These are phyloP conservation scores for Falco rusticolus DNA, from an alignment of 2,797 vertebrate species.

Conservation along the genomic window DNA sequence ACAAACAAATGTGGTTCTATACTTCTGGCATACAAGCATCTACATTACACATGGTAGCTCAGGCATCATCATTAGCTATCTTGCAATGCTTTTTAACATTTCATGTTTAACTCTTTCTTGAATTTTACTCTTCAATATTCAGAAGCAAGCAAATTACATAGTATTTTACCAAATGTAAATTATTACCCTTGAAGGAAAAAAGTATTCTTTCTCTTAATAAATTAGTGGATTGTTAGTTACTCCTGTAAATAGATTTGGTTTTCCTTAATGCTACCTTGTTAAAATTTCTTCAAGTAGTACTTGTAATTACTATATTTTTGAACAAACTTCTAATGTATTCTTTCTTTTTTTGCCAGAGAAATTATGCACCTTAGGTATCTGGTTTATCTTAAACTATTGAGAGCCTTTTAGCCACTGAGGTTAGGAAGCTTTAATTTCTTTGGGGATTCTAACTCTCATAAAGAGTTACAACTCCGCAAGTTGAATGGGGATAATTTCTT, in stretches of 20 bases:
- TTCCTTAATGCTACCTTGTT: not conserved
- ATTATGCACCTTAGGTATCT: not conserved
- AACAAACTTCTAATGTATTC: not conserved
- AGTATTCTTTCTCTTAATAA: not conserved
- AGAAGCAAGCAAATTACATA: not conserved
- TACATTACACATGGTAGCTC: not conserved
- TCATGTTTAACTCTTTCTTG: not conserved
- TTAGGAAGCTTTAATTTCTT: conserved; percentile 1
- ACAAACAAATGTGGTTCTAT: not conserved
- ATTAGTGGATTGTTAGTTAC: not conserved
- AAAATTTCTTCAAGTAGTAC: not conserved
- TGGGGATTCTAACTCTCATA: not conserved
- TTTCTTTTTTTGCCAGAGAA: not conserved
- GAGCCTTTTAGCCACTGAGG: not conserved
- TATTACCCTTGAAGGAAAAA: not conserved
- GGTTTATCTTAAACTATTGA: not conserved
- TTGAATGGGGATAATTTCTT: not conserved
- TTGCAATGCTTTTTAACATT: not conserved
- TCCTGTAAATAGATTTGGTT: not conserved
- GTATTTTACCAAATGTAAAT: not conserved
- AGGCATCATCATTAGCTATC: not conserved
- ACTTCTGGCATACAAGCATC: not conserved
- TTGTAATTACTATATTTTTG: not conserved
- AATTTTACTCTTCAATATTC: not conserved
- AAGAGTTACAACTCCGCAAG: not conserved